phyloP scores from a whole-genome alignment of 1,140 invertebrate species.

The Drosophila athabasca region DNA sequence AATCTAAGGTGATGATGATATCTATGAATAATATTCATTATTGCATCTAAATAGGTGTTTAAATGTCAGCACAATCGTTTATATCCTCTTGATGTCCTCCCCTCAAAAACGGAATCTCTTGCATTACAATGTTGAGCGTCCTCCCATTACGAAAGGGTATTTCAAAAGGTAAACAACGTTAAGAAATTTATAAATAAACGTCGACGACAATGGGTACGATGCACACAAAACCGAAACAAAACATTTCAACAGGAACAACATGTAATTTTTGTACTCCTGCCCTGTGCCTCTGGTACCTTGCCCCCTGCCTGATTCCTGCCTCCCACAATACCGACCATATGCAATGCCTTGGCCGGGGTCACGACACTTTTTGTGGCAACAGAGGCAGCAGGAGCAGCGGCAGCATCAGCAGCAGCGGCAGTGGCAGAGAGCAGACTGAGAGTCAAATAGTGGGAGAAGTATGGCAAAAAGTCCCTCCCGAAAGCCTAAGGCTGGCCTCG shows the following conservation, averaged over 20 bases:
- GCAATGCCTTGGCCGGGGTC: constrained; percentile 75
- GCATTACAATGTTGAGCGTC: background rate
- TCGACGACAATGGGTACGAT: constrained; percentile 77
- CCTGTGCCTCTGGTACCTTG: constrained; percentile 10
- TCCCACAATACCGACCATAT: constrained; percentile 65
- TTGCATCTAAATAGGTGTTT: no score
- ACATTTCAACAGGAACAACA: constrained; percentile 81
- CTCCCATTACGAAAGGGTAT: constrained; percentile 29
- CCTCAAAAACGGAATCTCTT: background rate
- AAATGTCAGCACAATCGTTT: background rate
- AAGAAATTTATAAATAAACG: constrained; percentile 73
- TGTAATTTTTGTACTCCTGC: constrained; percentile 72
- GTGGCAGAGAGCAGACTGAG: constrained; percentile 45
- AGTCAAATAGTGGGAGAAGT: constrained; percentile 82
- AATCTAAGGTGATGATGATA: no score
- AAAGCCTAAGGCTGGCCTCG: constrained; percentile 34
- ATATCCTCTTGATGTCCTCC: no score
- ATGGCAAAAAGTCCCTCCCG: constrained; percentile 71
- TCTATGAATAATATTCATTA: no score
- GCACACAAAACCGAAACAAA: constrained; percentile 58
- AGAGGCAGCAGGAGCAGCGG: constrained; percentile 27
- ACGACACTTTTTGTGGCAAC: constrained; percentile 82
- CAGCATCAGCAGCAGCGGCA: constrained; percentile 36
- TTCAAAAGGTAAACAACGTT: constrained; percentile 33
- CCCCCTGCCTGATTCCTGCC: constrained; percentile 28